Percentiles rank a stretch among this genome's conserved stretches.
Evolutionary conservation across 2,113 vertebrate genomes (phyloP).

Genomic region (Myiagra hebetior): DNA sequence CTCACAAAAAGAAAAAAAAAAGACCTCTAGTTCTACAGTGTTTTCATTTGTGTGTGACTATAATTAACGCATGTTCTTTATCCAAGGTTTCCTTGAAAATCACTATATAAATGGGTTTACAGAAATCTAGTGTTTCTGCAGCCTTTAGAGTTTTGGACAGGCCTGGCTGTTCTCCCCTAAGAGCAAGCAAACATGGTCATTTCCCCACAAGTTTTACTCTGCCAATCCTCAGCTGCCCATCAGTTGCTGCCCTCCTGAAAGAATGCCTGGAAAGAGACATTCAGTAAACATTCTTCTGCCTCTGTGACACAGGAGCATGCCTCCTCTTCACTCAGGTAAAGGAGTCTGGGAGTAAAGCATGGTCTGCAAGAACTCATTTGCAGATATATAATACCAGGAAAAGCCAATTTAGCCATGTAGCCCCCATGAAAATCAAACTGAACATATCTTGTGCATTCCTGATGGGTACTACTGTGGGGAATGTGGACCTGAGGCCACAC

Average conservation of each 20-base stretch:
- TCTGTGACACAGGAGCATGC: fast-evolving
- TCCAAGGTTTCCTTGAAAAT: background rate
- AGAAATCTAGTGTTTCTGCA: background rate
- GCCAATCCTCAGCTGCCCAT: background rate
- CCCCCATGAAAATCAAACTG: background rate
- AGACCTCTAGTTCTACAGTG: background rate
- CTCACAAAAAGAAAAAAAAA: background rate
- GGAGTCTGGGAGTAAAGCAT: background rate
- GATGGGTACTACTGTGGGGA: background rate
- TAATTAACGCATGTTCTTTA: background rate
- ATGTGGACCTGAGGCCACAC: fast-evolving
- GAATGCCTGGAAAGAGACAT: background rate
- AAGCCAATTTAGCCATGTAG: background rate
- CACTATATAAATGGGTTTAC: background rate
- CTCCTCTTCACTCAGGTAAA: background rate
- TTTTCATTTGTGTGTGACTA: background rate
- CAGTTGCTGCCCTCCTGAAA: background rate
- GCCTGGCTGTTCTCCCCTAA: background rate
- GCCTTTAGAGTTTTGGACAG: background rate
- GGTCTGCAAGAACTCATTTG: background rate
- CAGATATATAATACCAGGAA: background rate
- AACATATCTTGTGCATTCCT: background rate
- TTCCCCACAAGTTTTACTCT: background rate
- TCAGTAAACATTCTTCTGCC: background rate
- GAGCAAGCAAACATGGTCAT: background rate